Evolutionary conservation across 2,888 invertebrate species (phyloP).

Genomic region (Apamea anceps): DNA sequence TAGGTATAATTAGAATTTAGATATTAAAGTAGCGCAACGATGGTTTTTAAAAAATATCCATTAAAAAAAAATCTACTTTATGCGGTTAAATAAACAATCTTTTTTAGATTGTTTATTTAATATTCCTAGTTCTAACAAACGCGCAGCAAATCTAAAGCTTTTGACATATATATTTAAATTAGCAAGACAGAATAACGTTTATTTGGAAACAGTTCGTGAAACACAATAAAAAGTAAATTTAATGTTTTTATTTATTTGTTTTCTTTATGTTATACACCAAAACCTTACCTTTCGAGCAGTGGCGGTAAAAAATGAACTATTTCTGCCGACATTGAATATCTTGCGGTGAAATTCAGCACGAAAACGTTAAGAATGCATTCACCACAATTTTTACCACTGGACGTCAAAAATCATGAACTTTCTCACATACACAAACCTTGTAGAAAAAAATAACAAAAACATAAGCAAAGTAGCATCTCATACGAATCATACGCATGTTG

Average conservation of each 20-base stretch:
- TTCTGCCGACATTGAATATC: conserved; percentile 48
- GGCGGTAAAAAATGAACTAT: conserved; percentile 19
- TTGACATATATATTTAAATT: neutral
- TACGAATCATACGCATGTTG: conserved; percentile 33
- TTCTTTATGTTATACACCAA: neutral
- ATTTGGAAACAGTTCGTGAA: neutral
- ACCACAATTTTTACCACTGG: conserved; percentile 5
- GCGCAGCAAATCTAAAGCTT: neutral
- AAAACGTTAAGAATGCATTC: conserved; percentile 1
- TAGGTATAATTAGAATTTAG: neutral
- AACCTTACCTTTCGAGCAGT: conserved; percentile 52
- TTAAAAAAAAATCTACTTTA: neutral
- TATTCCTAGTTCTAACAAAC: neutral
- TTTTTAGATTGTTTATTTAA: no score
- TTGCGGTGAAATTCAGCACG: neutral
- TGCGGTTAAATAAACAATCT: neutral
- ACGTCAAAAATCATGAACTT: conserved; percentile 5
- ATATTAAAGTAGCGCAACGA: conserved; percentile 7
- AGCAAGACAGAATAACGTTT: neutral
- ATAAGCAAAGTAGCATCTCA: conserved; percentile 43
- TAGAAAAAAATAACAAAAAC: conserved; percentile 29
- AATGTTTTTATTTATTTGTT: neutral
- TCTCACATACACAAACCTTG: conserved; percentile 20
- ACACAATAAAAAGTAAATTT: neutral
- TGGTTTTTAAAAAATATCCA: neutral